Evolutionary conservation across 2,888 invertebrate genomes (phyloP).

Genomic region (Mantis religiosa): DNA sequence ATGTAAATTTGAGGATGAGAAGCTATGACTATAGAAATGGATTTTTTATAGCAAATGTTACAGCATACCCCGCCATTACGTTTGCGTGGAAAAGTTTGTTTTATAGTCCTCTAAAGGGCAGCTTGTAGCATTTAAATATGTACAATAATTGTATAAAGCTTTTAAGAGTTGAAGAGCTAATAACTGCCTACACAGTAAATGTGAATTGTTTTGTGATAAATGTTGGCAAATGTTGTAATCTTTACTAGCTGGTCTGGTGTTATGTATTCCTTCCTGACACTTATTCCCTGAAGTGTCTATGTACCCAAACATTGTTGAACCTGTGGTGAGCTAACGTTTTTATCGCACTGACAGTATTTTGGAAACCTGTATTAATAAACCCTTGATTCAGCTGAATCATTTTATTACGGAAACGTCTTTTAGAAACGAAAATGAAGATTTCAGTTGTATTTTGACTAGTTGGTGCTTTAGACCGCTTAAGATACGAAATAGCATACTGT

Average conservation of each 20-base stretch:
- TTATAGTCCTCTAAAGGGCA: background rate
- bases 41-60: background rate
- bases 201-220: background rate
- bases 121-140: background rate
- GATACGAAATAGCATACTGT: no score
- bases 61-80: background rate
- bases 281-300: background rate
- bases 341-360: background rate
- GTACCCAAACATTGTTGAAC: background rate
- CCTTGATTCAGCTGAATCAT: no score
- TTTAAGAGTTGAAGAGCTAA: background rate
- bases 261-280: background rate
- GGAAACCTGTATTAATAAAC: no score
- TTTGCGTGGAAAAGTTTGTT: background rate
- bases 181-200: background rate
- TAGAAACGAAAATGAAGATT: no score
- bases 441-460: no score
- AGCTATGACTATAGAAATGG: no score
- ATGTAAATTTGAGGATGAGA: no score
- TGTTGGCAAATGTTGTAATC: background rate
- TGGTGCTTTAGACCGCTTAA: no score
- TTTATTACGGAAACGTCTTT: no score
- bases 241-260: background rate
- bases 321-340: background rate
- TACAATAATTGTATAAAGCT: background rate